phyloP scores from a whole-genome alignment of 2,888 invertebrate species.

The Electrophaes corylata region DNA sequence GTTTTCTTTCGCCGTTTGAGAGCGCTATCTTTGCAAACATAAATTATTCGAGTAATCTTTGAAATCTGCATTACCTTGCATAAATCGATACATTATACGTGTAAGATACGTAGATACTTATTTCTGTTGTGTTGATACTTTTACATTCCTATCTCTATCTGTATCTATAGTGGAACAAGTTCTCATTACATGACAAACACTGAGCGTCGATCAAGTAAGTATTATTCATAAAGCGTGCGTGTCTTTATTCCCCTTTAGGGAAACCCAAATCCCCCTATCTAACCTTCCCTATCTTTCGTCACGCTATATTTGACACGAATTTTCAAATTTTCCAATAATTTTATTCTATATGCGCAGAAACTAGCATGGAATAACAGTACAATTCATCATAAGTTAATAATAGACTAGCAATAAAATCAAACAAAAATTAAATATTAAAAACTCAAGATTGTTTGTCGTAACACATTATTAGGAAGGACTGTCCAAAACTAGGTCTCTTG shows the following conservation, averaged over 20 bases:
- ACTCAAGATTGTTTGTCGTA: no score
- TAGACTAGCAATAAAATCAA: no score
- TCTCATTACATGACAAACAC: slow-evolving; percentile 6
- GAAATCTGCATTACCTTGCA: neutral
- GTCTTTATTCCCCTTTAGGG: slow-evolving; percentile 10
- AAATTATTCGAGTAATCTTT: no score
- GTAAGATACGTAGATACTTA: neutral
- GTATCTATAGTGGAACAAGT: slow-evolving; percentile 12
- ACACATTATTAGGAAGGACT: no score
- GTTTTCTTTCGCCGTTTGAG: no score
- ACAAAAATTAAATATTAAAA: no score
- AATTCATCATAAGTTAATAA: no score
- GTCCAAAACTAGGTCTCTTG: no score
- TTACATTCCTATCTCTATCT: neutral
- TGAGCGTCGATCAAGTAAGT: slow-evolving; percentile 1
- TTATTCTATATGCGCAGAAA: no score
- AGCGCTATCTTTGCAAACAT: no score
- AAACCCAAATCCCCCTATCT: slow-evolving; percentile 11
- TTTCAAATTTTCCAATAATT: neutral
- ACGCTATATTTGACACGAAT: slow-evolving; percentile 1
- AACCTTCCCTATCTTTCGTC: slow-evolving; percentile 1
- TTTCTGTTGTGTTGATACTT: neutral
- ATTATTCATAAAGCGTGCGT: slow-evolving; percentile 11
- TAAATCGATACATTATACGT: neutral
- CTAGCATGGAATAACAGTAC: no score